These are phyloP conservation scores for Mormyrus proboscirostris DNA, from an alignment of 2,797 vertebrate genomes.

Conservation along the genomic window DNA sequence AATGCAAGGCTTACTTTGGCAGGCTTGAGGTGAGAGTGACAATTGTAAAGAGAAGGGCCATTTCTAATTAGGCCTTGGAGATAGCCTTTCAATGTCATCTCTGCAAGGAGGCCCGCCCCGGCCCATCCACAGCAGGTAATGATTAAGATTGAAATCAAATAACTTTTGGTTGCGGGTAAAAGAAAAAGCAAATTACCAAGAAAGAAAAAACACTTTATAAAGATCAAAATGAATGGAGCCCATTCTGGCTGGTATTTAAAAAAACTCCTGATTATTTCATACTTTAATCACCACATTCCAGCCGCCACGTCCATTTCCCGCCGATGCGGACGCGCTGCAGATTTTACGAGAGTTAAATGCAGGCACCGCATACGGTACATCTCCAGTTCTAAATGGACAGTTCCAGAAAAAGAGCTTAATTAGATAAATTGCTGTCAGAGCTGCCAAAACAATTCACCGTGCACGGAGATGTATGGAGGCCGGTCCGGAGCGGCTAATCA, in stretches of 20 bases:
- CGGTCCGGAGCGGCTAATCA: constrained; percentile 20
- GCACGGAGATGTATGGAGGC: constrained; percentile 24
- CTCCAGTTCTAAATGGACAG: constrained; percentile 25
- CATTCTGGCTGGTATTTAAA: constrained; percentile 25
- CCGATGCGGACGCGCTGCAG: constrained; percentile 13
- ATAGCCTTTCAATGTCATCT: constrained; percentile 58
- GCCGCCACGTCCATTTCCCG: constrained; percentile 14
- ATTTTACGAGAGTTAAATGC: constrained; percentile 26
- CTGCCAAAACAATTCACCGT: constrained; percentile 34
- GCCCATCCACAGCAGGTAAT: constrained; percentile 56
- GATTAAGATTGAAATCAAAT: constrained; percentile 36
- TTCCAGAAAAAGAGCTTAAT: constrained; percentile 31
- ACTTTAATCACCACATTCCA: constrained; percentile 25
- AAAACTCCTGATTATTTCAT: constrained; percentile 22
- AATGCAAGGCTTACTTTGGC: constrained; percentile 81
- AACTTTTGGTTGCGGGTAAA: constrained; percentile 28
- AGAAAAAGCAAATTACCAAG: constrained; percentile 32
- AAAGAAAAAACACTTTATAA: constrained; percentile 30
- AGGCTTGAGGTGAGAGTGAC: constrained; percentile 91
- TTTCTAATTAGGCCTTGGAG: constrained; percentile 71
- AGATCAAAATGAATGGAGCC: constrained; percentile 31
- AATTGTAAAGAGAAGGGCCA: constrained; percentile 70
- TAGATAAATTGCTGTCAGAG: constrained; percentile 37
- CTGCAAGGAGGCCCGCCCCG: constrained; percentile 41
- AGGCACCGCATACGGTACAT: constrained; percentile 34